phyloP scores from a whole-genome alignment of 2,888 invertebrate genomes.

The Melikaiella ostensackeni region DNA sequence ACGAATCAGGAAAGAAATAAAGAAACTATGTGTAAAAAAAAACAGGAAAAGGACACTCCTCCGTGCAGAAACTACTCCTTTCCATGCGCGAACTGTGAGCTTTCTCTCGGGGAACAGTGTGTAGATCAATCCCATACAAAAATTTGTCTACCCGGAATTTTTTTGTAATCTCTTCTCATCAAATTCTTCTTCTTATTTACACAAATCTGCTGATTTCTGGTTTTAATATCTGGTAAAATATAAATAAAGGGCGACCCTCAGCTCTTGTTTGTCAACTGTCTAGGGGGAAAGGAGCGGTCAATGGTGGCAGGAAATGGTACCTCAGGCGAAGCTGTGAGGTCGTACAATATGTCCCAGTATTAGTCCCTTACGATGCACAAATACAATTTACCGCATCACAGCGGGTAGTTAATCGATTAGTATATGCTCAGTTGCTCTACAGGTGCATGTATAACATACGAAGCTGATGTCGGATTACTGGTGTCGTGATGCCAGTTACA shows the following conservation, averaged over 20 bases:
- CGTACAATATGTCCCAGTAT: slow-evolving; percentile 48
- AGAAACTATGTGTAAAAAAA: too few species aligned
- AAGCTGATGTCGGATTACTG: slow-evolving; percentile 22
- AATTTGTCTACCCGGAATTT: too few species aligned
- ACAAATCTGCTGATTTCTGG: too few species aligned
- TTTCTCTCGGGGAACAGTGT: too few species aligned
- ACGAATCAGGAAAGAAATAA: too few species aligned
- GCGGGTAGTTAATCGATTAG: slow-evolving; percentile 71
- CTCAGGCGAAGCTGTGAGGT: slow-evolving; percentile 17
- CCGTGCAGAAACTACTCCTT: too few species aligned
- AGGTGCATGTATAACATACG: slow-evolving; percentile 57
- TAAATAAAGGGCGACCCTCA: neutral
- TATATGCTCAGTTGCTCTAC: slow-evolving; percentile 58
- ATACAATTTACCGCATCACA: slow-evolving; percentile 70
- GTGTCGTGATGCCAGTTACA: slow-evolving; percentile 31
- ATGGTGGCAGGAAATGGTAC: slow-evolving; percentile 28
- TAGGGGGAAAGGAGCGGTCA: slow-evolving; percentile 27
- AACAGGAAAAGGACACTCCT: too few species aligned
- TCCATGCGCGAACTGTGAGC: too few species aligned
- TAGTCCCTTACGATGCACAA: slow-evolving; percentile 58
- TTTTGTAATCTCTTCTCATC: too few species aligned
- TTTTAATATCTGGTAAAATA: neutral
- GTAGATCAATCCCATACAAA: too few species aligned
- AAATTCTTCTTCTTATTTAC: too few species aligned
- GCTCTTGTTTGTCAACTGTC: neutral